Conservation (phyloP, 2,888 invertebrate species). For the Nineta flava region DNA sequence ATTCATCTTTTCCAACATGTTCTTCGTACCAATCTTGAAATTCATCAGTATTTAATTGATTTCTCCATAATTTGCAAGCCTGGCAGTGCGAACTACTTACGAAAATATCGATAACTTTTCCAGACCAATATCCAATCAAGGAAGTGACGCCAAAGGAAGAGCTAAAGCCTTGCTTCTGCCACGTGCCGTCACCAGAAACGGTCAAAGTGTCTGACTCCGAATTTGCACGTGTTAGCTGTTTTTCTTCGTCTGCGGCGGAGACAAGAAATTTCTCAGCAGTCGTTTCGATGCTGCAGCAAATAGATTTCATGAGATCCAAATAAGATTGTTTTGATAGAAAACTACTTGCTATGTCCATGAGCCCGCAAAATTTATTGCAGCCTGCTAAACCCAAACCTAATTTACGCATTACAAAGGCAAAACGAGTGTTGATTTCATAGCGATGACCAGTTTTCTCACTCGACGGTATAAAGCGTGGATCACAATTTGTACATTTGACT, state of each 20-base stretch:
- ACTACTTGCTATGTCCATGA: slow-evolving; percentile 12
- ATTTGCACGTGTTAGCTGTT: neutral
- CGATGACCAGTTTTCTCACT: neutral
- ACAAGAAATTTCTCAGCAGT: slow-evolving; percentile 1
- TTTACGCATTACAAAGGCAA: slow-evolving; percentile 11
- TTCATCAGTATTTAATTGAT: slow-evolving; percentile 10
- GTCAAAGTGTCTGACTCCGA: neutral
- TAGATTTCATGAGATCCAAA: slow-evolving; percentile 7
- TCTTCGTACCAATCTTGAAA: slow-evolving; percentile 11
- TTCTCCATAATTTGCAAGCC: slow-evolving; percentile 10
- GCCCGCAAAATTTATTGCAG: slow-evolving; percentile 10
- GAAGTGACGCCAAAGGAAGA: slow-evolving; percentile 1
- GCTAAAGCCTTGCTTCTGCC: neutral
- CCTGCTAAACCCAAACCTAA: slow-evolving; percentile 11
- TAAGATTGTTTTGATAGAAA: slow-evolving; percentile 8
- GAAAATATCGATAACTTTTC: slow-evolving; percentile 6
- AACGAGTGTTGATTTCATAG: slow-evolving; percentile 1
- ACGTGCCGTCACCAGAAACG: slow-evolving; percentile 3
- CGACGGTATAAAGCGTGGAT: neutral
- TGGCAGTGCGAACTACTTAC: slow-evolving; percentile 12
- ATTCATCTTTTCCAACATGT: slow-evolving; percentile 9
- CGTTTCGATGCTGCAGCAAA: slow-evolving; percentile 5
- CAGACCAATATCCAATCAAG: neutral
- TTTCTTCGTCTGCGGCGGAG: neutral
- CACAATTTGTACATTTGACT: neutral